Evolutionary conservation across 2,113 vertebrate genomes (phyloP).

Genomic region (Theristicus caerulescens): DNA sequence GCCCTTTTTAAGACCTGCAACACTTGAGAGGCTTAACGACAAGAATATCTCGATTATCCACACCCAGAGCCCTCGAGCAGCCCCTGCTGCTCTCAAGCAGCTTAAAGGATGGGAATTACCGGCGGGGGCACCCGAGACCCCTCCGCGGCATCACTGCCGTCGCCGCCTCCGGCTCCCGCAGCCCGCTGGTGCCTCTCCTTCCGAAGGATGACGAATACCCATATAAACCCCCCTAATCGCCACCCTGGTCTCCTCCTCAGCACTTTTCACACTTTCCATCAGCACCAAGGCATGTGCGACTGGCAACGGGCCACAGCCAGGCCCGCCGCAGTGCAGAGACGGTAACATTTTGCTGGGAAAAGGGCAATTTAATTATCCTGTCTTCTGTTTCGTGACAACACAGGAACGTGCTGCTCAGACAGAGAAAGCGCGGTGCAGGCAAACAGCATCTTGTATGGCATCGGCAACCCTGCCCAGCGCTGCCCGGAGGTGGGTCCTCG

Average conservation of each 20-base stretch:
- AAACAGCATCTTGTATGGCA: neutral
- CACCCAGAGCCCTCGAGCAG: neutral
- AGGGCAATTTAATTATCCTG: conserved; percentile 56
- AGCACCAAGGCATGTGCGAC: neutral
- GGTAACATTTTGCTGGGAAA: conserved; percentile 37
- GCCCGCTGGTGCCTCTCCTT: neutral
- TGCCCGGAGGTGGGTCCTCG: neutral
- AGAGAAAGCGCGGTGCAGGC: neutral
- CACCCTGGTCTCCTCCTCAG: neutral
- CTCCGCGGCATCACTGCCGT: neutral
- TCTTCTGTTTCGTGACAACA: conserved; percentile 34
- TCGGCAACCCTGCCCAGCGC: neutral
- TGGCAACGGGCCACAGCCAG: neutral
- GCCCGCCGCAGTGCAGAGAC: neutral
- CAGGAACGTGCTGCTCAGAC: conserved; percentile 15
- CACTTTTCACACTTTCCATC: conserved; percentile 26
- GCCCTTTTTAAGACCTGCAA: neutral
- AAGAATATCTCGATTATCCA: conserved; percentile 42
- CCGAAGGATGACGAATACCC: neutral
- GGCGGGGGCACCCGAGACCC: neutral
- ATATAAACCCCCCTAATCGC: too few relatives aligned
- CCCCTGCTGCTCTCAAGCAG: neutral
- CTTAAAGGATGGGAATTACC: conserved; percentile 20
- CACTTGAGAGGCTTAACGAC: conserved; percentile 28
- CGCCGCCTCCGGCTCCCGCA: fast-evolving